Conservation (phyloP, 2,888 invertebrate genomes). For the Leistus spinibarbis region DNA sequence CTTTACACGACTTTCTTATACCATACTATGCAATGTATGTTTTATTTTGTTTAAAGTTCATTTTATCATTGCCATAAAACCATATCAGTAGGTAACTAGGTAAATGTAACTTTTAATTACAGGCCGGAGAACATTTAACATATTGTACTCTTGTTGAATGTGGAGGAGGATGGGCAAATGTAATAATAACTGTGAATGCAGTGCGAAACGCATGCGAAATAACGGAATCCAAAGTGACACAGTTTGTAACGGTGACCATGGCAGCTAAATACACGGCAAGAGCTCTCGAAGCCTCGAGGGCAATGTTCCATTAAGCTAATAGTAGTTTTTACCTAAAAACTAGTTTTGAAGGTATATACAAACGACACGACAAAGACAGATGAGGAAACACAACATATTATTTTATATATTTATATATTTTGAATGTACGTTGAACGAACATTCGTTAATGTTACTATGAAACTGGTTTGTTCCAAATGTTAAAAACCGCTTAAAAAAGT, state of each 20-base stretch:
- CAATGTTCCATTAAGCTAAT: background rate
- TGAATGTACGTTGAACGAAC: too few species aligned
- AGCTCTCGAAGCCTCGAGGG: background rate
- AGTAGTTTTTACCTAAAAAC: background rate
- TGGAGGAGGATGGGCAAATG: background rate
- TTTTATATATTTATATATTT: background rate
- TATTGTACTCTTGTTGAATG: background rate
- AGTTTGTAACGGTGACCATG: conserved; percentile 18
- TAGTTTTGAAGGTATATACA: background rate
- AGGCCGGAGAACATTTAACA: background rate
- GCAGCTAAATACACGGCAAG: background rate
- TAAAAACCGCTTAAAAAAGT: background rate
- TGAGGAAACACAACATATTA: background rate
- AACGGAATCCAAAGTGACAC: conserved; percentile 15
- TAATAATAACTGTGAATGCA: background rate
- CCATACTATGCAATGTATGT: too few species aligned
- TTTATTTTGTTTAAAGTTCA: too few species aligned
- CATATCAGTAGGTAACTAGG: too few species aligned
- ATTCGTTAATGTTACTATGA: too few species aligned
- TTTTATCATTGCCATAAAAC: too few species aligned
- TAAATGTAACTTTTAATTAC: too few species aligned
- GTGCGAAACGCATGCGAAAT: background rate
- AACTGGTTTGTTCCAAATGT: background rate
- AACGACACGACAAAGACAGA: too few species aligned
- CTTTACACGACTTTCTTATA: too few species aligned